Evolutionary conservation across 2,113 vertebrate species (phyloP), one percentile per base, ranked within the genome.

Genomic region (Lates calcarifer): DNA sequence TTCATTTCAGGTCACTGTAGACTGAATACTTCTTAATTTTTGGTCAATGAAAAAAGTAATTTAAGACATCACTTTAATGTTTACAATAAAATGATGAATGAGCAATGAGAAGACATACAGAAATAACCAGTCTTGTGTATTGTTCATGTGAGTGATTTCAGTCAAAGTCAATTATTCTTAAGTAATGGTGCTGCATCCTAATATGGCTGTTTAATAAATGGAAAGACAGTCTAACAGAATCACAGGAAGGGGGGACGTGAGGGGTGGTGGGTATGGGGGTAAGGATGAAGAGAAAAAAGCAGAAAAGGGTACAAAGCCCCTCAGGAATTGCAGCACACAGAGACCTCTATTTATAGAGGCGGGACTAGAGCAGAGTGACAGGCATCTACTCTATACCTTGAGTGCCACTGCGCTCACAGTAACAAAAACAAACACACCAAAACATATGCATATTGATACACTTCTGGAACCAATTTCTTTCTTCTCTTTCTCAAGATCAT

Each of bases 291-390:
- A 76, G 64, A 6, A 13, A 31, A 78, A 57, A 80, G 53, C 26
- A 68, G 39, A 74, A 53, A 87, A 29, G 62, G 81, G 76, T 77
- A 82, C 53, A 85, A 92, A 88, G 70, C 60, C 88, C 92, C 84
- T 62, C 18, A 83, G 93, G 90, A 91, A 84, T 79, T 76, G 79
- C 63, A 87, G 77, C 49, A 17, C 80, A 72, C 58, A 78, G 67
- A 90, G 84, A 89, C 72, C 78, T 92, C 90, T 94, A 93, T 94
- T 93, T 93, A 91, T 92, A 92, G 88, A 90, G 87, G 88, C 49
- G 83, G 88, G 88, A 89, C 88, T 77, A 79, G 77, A 89, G 81
- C 81, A 60, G 51, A 91, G 83, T 92, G 90, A 93, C 90, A 93
- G 84, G 67, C 87, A 84, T 90, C 87, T 74, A 77, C 74, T 82